phyloP scores from a whole-genome alignment of 2,888 invertebrate species.

The Sarcophaga variegata region DNA sequence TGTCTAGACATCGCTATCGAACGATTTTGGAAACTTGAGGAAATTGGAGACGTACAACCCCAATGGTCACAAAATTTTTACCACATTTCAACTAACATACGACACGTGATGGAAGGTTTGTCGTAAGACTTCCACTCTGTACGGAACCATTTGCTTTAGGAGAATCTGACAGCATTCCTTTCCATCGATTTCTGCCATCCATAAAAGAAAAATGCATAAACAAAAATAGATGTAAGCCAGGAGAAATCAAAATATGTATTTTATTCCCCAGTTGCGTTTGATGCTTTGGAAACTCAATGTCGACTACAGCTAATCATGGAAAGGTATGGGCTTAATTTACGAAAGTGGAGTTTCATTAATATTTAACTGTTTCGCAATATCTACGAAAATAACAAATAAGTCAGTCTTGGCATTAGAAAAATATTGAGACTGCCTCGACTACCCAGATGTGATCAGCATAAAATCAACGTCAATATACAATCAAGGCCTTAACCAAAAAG shows the following conservation, averaged over 20 bases:
- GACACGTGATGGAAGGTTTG: not conserved
- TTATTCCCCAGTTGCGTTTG: too few relatives aligned
- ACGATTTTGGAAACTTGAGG: not conserved
- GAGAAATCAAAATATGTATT: too few relatives aligned
- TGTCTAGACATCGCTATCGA: not conserved
- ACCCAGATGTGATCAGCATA: too few relatives aligned
- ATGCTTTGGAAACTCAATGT: not conserved
- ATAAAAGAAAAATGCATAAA: not conserved
- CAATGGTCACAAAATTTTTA: too few relatives aligned
- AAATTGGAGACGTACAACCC: too few relatives aligned
- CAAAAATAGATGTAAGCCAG: too few relatives aligned
- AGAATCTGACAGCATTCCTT: not conserved
- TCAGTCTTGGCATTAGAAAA: not conserved
- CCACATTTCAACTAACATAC: not conserved
- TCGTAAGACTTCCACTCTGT: slow-evolving; percentile 8
- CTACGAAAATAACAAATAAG: not conserved
- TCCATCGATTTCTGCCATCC: not conserved
- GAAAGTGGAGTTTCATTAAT: slow-evolving; percentile 21
- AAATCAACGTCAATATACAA: too few relatives aligned
- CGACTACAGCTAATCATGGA: not conserved
- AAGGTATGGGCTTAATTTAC: slow-evolving; percentile 3
- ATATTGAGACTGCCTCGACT: not conserved
- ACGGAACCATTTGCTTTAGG: not conserved
- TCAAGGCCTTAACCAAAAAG: slow-evolving; percentile 2
- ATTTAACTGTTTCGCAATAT: slow-evolving; percentile 2